A percentile compares a stretch with the other conserved stretches of the same genome.
Evolutionary conservation across 2,888 invertebrate species (phyloP).

Genomic region (Ecdyonurus torrentis): DNA sequence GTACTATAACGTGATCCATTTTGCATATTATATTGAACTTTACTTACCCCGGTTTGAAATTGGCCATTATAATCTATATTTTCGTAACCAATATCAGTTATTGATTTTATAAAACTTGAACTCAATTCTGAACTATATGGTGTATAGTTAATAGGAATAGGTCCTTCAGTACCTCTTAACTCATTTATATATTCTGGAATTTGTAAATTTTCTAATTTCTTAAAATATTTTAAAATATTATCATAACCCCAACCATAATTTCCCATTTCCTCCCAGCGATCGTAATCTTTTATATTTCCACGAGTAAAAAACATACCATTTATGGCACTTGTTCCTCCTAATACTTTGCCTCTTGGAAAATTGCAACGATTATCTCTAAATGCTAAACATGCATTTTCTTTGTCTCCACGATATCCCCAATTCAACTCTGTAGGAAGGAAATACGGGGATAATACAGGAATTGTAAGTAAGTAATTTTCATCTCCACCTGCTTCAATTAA

Average conservation of each 20-base stretch:
- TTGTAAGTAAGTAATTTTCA: slow-evolving; percentile 35
- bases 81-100: slow-evolving; percentile 8
- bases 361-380: slow-evolving; percentile 28
- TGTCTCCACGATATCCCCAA: slow-evolving; percentile 68
- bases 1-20: slow-evolving; percentile 14
- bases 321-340: slow-evolving; percentile 31
- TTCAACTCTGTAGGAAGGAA: slow-evolving; percentile 43
- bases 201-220: slow-evolving; percentile 39
- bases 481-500: slow-evolving; percentile 45
- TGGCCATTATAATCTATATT: too few relatives aligned
- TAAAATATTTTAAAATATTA: slow-evolving; percentile 36
- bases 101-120: slow-evolving; percentile 8
- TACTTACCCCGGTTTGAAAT: too few relatives aligned
- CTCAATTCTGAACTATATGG: slow-evolving; percentile 4
- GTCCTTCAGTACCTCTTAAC: slow-evolving; percentile 3
- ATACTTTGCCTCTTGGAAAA: slow-evolving; percentile 39
- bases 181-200: slow-evolving; percentile 9
- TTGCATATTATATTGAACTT: slow-evolving; percentile 8
- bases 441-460: slow-evolving; percentile 48
- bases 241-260: slow-evolving; percentile 28
- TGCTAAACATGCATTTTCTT: slow-evolving; percentile 49
- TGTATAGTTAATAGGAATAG: slow-evolving; percentile 3
- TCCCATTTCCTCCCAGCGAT: slow-evolving; percentile 27
- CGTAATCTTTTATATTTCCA: slow-evolving; percentile 28
- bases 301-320: slow-evolving; percentile 32